These are phyloP conservation scores for Oopsacas minuta DNA, from an alignment of 37 sponge, comb jelly and placozoan species.

Conservation along the genomic window DNA sequence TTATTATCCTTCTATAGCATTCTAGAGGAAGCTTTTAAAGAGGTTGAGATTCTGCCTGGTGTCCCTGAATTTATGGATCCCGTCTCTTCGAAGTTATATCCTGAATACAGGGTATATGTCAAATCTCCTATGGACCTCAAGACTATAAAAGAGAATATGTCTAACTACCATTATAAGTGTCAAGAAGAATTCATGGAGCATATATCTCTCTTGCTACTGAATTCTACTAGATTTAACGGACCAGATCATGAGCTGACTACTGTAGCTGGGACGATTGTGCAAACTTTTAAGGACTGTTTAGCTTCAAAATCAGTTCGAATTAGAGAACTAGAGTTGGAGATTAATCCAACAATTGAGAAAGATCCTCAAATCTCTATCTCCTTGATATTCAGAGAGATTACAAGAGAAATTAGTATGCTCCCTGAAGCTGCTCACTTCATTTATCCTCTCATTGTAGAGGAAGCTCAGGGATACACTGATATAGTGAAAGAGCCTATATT, in stretches of 20 bases:
- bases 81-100: conserved; percentile 65
- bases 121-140: conserved; percentile 96
- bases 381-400: background rate
- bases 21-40: conserved; percentile 48
- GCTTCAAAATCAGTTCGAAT: background rate
- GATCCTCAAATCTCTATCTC: background rate
- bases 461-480: background rate
- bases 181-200: conserved; percentile 64
- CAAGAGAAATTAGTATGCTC: background rate
- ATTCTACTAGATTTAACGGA: background rate
- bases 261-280: background rate
- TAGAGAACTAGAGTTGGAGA: background rate
- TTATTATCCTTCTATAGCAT: conserved; percentile 46
- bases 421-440: background rate
- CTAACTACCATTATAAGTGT: conserved; percentile 21
- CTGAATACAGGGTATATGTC: conserved; percentile 86
- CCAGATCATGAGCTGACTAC: background rate
- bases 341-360: background rate
- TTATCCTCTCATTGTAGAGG: background rate
- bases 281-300: conserved; percentile 7
- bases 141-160: conserved; percentile 71
- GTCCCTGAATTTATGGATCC: conserved; percentile 70
- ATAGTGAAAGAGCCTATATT: background rate
- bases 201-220: background rate
- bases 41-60: conserved; percentile 46